phyloP scores from a whole-genome alignment of 2,797 vertebrate genomes.

The Pseudochromis fuscus region DNA sequence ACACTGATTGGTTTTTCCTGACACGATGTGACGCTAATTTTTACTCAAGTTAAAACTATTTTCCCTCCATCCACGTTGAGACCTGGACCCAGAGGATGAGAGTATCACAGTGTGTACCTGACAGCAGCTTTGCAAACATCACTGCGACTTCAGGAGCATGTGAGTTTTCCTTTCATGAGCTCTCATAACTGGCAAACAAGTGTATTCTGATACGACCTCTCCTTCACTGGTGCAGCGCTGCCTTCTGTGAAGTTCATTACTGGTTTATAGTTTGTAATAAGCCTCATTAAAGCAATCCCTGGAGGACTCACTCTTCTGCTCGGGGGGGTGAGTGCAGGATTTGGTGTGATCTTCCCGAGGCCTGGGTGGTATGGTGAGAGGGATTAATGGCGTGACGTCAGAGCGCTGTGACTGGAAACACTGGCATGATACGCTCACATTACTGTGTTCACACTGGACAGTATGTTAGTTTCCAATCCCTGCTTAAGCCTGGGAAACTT shows the following conservation, averaged over 20 bases:
- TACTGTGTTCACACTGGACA: constrained; percentile 64
- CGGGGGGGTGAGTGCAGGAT: constrained; percentile 52
- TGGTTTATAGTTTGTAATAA: constrained; percentile 65
- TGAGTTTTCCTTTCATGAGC: constrained; percentile 37
- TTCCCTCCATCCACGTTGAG: not conserved
- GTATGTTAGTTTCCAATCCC: constrained; percentile 73
- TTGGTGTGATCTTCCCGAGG: constrained; percentile 75
- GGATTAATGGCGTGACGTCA: constrained; percentile 77
- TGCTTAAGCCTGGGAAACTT: constrained; percentile 65
- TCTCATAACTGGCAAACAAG: constrained; percentile 35
- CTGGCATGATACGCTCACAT: constrained; percentile 59
- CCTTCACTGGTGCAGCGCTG: constrained; percentile 39
- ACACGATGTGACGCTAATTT: not conserved
- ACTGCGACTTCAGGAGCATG: not conserved
- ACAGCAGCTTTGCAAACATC: constrained; percentile 8
- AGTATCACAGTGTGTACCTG: not conserved
- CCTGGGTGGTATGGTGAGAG: constrained; percentile 73
- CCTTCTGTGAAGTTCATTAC: constrained; percentile 66
- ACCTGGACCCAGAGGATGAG: not conserved
- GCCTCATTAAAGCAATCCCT: constrained; percentile 73
- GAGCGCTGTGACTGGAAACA: constrained; percentile 77
- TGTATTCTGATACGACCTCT: constrained; percentile 57
- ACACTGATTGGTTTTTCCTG: no score
- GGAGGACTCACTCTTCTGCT: constrained; percentile 45
- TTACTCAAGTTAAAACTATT: not conserved